phyloP scores from a whole-genome alignment of 1,140 invertebrate species.

The Agrypnia vestita region DNA sequence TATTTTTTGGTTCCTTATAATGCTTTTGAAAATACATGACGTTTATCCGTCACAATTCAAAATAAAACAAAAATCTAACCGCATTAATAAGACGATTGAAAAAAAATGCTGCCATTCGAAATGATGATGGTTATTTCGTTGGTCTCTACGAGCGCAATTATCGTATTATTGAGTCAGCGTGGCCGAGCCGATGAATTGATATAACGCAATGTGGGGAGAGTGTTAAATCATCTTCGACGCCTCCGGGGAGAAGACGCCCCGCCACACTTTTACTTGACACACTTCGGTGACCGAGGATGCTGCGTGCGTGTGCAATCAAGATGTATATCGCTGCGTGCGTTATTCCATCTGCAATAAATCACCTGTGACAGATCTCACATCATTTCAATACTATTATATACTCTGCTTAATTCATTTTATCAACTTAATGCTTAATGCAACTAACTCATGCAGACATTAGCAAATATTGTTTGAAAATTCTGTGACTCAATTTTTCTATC shows the following conservation, averaged over 20 bases:
- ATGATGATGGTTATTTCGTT: no score
- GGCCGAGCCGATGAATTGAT: neutral
- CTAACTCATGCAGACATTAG: no score
- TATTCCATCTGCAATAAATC: neutral
- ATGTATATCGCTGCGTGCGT: constrained; percentile 1
- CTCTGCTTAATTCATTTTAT: no score
- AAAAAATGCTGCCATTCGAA: no score
- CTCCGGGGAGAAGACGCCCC: neutral
- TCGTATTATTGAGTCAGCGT: neutral
- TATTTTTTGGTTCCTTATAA: no score
- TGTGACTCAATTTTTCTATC: no score
- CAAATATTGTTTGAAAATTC: no score
- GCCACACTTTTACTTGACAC: constrained; percentile 45
- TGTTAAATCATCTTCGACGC: constrained; percentile 4
- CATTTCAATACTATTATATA: no score
- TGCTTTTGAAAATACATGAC: neutral
- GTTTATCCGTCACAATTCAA: neutral
- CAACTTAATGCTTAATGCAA: no score
- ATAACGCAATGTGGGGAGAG: neutral
- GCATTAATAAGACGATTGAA: no score
- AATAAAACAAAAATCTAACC: neutral
- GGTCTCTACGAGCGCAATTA: neutral
- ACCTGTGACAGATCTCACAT: no score
- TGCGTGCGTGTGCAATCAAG: constrained; percentile 1
- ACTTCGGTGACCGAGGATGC: constrained; percentile 11